A percentile compares a stretch with the other conserved stretches of the same genome.
These are phyloP conservation scores for Thera britannica DNA, from an alignment of 2,888 invertebrate genomes.

Conservation along the genomic window DNA sequence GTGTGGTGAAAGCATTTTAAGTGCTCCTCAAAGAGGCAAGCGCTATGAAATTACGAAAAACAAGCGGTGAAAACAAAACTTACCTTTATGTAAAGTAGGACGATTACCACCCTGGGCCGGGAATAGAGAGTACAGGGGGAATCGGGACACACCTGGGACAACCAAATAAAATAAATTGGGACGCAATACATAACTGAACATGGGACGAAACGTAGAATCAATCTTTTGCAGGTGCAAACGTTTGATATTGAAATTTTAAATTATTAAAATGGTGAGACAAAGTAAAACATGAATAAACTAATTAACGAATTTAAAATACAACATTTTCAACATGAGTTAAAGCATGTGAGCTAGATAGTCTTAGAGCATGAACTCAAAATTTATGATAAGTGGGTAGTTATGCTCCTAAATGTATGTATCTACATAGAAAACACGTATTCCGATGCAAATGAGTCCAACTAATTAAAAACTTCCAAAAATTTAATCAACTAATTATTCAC, in stretches of 20 bases:
- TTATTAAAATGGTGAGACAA: slow-evolving; percentile 3
- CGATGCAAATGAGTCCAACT: slow-evolving; percentile 2
- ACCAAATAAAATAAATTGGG: slow-evolving; percentile 43
- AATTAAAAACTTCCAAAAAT: slow-evolving; percentile 3
- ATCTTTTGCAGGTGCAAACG: slow-evolving; percentile 16
- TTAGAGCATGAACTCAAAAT: background rate
- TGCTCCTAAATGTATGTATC: background rate
- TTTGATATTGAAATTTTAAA: slow-evolving; percentile 1
- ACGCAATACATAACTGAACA: slow-evolving; percentile 34
- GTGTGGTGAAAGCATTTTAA: too few relatives aligned
- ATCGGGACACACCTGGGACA: slow-evolving; percentile 86
- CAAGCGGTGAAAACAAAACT: slow-evolving; percentile 39
- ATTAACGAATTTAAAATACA: background rate
- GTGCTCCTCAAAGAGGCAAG: too few relatives aligned
- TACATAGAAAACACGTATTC: background rate
- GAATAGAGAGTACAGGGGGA: slow-evolving; percentile 89
- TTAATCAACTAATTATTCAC: background rate
- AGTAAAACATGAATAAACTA: background rate
- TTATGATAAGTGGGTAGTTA: background rate
- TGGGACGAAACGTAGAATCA: slow-evolving; percentile 26
- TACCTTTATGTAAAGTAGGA: slow-evolving; percentile 84
- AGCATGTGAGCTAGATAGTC: background rate
- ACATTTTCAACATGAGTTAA: background rate
- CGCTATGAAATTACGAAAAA: slow-evolving; percentile 6
- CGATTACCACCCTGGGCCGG: slow-evolving; percentile 74